These are phyloP conservation scores for Microcebus griseorufus DNA, from an alignment of 2,113 vertebrate species.

Conservation along the genomic window DNA sequence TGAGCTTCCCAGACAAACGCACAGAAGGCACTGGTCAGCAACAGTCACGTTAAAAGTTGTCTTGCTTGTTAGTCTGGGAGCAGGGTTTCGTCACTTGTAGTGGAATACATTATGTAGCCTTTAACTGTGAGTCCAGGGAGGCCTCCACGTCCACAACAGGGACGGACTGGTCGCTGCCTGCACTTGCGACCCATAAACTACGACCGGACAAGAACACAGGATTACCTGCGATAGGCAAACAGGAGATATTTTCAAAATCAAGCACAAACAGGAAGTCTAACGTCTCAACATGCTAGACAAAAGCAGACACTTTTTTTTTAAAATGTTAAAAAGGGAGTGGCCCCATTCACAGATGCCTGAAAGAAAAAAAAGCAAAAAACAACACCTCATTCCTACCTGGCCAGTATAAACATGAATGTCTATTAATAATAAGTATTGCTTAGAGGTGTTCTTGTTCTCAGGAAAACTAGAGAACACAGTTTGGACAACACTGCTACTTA, in stretches of 20 bases:
- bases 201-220: slow-evolving; percentile 2
- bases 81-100: slow-evolving; percentile 66
- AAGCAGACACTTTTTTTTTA: not conserved
- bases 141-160: slow-evolving; percentile 45
- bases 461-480: not conserved
- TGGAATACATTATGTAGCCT: slow-evolving; percentile 63
- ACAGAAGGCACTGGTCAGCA: slow-evolving; percentile 75
- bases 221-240: not conserved
- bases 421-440: slow-evolving; percentile 56
- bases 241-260: slow-evolving; percentile 41
- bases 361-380: not conserved
- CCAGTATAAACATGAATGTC: slow-evolving; percentile 71
- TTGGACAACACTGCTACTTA: not conserved
- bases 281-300: slow-evolving; percentile 52
- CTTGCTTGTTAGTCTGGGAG: slow-evolving; percentile 77
- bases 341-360: slow-evolving; percentile 15
- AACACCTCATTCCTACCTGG: slow-evolving; percentile 56
- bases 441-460: slow-evolving; percentile 40
- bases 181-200: not conserved
- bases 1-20: slow-evolving; percentile 46
- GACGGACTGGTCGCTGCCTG: slow-evolving; percentile 43
- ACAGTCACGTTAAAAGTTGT: slow-evolving; percentile 65
- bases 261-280: slow-evolving; percentile 67
- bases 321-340: not conserved
- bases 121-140: slow-evolving; percentile 59